A percentile compares a stretch with the other conserved stretches of the same genome.
phyloP scores from a whole-genome alignment of 1,140 invertebrate species.

The Heterodera schachtii region DNA sequence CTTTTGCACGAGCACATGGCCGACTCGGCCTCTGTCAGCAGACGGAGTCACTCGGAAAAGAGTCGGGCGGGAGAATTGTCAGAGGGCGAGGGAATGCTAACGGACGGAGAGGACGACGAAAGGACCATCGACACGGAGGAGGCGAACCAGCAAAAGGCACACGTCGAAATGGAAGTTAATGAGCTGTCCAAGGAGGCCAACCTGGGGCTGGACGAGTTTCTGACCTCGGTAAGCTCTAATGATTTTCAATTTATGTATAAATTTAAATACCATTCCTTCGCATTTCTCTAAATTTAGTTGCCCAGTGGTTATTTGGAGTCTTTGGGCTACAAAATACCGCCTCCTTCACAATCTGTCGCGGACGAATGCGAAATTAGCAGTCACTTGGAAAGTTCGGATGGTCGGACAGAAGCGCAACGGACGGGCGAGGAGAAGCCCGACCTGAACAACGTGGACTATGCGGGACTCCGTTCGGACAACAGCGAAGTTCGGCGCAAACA shows the following conservation, averaged over 20 bases:
- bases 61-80: conserved; percentile 36
- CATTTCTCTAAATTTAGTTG: conserved; percentile 37
- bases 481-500: conserved; percentile 71
- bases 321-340: conserved; percentile 16
- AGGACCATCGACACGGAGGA: conserved; percentile 86
- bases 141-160: conserved; percentile 72
- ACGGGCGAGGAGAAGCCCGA: conserved; percentile 14
- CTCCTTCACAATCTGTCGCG: not conserved
- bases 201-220: conserved; percentile 82
- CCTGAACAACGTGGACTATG: conserved; percentile 46
- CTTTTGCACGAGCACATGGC: conserved; percentile 68
- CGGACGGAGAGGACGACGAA: conserved; percentile 86
- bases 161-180: conserved; percentile 75
- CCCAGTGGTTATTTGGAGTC: conserved; percentile 44
- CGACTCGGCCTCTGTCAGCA: conserved; percentile 27
- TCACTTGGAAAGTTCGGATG: conserved; percentile 6
- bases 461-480: conserved; percentile 50
- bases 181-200: conserved; percentile 84
- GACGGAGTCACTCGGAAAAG: conserved; percentile 30
- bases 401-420: not conserved
- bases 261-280: too few species aligned
- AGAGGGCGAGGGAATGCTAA: conserved; percentile 74
- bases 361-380: conserved; percentile 25
- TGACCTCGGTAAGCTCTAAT: conserved; percentile 46
- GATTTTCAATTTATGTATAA: conserved; percentile 18